Percentiles rank a stretch among this genome's conserved stretches.
These are phyloP conservation scores for Indri indri DNA, from an alignment of 2,113 vertebrate species.

Conservation along the genomic window DNA sequence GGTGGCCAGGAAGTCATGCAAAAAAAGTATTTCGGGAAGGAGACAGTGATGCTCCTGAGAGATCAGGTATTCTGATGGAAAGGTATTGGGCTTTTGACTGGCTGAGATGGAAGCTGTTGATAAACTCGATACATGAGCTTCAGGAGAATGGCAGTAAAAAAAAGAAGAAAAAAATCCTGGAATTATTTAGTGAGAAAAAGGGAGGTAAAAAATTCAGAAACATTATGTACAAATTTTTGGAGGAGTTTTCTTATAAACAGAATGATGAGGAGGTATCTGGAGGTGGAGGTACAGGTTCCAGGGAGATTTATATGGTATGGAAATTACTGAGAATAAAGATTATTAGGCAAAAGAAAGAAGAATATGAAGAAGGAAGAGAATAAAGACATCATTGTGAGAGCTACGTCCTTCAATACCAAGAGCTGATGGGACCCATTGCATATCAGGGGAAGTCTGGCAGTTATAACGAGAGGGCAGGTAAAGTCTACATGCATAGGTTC, in stretches of 20 bases:
- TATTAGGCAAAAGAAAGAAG: neutral
- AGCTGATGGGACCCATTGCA: neutral
- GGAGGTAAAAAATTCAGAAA: neutral
- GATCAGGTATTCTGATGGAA: neutral
- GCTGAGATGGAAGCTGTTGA: neutral
- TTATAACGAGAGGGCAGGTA: no score
- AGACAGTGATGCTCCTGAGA: neutral
- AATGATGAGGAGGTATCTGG: neutral
- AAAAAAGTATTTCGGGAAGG: neutral
- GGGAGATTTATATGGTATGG: neutral
- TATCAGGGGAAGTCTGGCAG: neutral
- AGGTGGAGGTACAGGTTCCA: neutral
- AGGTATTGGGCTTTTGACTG: neutral
- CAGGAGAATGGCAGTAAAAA: neutral
- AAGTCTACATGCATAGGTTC: no score
- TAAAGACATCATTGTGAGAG: neutral
- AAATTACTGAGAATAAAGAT: neutral
- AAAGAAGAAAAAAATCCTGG: neutral
- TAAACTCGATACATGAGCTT: neutral
- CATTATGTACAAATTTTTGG: neutral
- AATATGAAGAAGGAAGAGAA: neutral
- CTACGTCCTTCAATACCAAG: fast-evolving
- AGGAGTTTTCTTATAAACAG: neutral
- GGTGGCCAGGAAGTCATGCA: neutral
- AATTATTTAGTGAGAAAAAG: neutral